Evolutionary conservation across 2,113 vertebrate species (phyloP).

Genomic region (Anoura caudifer): DNA sequence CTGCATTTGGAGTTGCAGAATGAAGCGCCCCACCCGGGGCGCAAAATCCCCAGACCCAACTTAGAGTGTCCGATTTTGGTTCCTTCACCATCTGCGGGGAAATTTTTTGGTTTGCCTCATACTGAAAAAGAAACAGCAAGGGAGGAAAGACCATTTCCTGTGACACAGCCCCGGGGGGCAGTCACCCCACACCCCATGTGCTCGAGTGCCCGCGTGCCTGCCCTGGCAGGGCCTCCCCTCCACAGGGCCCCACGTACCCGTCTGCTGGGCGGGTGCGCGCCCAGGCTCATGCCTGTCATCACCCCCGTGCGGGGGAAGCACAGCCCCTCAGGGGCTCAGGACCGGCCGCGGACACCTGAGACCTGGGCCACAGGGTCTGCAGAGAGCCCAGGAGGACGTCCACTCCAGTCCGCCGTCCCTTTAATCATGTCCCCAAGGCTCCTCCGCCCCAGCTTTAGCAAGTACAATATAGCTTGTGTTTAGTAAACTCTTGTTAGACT

Average conservation of each 20-base stretch:
- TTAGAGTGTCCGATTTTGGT: neutral
- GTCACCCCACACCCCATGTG: neutral
- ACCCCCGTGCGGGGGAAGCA: neutral
- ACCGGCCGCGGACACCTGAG: accelerated
- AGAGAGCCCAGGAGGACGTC: neutral
- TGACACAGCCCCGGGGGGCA: neutral
- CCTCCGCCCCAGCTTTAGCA: neutral
- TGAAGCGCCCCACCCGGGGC: neutral
- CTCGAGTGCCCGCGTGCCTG: neutral
- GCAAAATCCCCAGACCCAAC: slow-evolving; percentile 41
- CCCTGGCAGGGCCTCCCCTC: neutral
- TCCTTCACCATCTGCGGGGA: slow-evolving; percentile 51
- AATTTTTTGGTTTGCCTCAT: slow-evolving; percentile 50
- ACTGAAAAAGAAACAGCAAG: slow-evolving; percentile 69
- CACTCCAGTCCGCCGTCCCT: neutral
- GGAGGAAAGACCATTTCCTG: slow-evolving; percentile 52
- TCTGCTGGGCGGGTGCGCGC: neutral
- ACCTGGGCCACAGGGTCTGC: neutral
- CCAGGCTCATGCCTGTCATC: neutral
- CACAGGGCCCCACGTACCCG: accelerated
- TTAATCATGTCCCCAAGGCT: neutral
- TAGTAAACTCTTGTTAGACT: neutral
- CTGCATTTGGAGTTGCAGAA: slow-evolving; percentile 25
- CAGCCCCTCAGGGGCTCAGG: accelerated
- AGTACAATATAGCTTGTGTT: neutral